Evolutionary conservation across 2,113 vertebrate genomes (phyloP), one percentile per base, ranked within the genome.

Genomic region (Oncorhynchus nerka): DNA sequence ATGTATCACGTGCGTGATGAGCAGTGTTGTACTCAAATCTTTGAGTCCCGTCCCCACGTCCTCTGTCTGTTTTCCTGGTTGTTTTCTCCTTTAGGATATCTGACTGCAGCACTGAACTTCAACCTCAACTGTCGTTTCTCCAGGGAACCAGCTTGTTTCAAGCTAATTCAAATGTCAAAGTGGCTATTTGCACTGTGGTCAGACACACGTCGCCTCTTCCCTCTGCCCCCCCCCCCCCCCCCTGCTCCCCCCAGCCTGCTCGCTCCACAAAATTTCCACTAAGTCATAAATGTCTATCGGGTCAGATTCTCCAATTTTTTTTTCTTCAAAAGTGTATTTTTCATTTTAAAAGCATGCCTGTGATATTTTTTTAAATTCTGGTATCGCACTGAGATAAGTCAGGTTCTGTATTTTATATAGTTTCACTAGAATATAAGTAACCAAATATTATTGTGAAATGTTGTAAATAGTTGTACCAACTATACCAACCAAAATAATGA

Each of bases 161-260:
- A 62, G 59, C 59, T 62, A 62, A 62, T 62, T 62, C 24, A 62
- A 22, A n/a, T 62, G 59, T 62, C 59, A 62, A 62, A 62, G 19
- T 62, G n/a, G n/a, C 59, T 62, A 22, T 62, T 62, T 62, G 59
- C 59, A 22, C 20, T 24, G 59, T 62, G 59, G 59, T 62, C 59
- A 55, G 51, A 55, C 16, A 22, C n/a, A 22, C 5, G 59, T 22
- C 22, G 59, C 20, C 59, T 62, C 59, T 22, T 19, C 1, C 16
- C 4, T 2, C 51, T 16, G 3, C 13, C 4, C 30, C 30, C 4
- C 4, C 4, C 49, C 13, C 4, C 30, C 30, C 4, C 12, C 4
- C 51, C 15, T 3, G 9, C 39, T 19, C 5, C 51, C 51, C 16
- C 51, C 51, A 4, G 3, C 16, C 51, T 55, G 13, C 4, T 55